These are phyloP conservation scores for Episyrphus balteatus DNA, from an alignment of 1,140 invertebrate genomes.

Conservation along the genomic window DNA sequence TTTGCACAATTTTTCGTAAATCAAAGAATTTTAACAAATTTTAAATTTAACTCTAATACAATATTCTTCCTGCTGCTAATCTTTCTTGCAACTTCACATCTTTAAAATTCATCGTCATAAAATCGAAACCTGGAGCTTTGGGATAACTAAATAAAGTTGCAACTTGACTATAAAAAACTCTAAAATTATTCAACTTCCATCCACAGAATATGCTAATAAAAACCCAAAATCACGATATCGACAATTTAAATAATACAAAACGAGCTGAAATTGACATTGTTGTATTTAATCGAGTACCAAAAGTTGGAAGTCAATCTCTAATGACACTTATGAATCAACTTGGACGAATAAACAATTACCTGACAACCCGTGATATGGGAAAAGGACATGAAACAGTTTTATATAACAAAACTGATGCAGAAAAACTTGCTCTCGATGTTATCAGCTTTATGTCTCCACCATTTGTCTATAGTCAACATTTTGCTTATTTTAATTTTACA, in stretches of 20 bases:
- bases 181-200: no score
- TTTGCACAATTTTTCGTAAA: no score
- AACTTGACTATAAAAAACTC: no score
- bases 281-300: slow-evolving; percentile 83
- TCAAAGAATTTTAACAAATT: no score
- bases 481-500: slow-evolving; percentile 32
- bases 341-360: slow-evolving; percentile 63
- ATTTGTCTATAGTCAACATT: slow-evolving; percentile 38
- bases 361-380: slow-evolving; percentile 69
- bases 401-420: slow-evolving; percentile 61
- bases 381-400: slow-evolving; percentile 75
- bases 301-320: slow-evolving; percentile 77
- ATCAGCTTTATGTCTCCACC: slow-evolving; percentile 41
- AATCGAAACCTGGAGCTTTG: no score
- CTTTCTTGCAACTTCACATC: no score
- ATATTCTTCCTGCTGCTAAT: no score
- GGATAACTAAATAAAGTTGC: no score
- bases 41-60: no score
- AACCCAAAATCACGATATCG: slow-evolving; percentile 6
- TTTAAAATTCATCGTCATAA: no score
- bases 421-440: slow-evolving; percentile 37
- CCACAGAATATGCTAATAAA: no score
- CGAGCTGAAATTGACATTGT: slow-evolving; percentile 58
- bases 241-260: slow-evolving; percentile 62
- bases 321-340: slow-evolving; percentile 70